Percentiles rank a stretch among this genome's conserved stretches.
phyloP scores from a whole-genome alignment of 2,888 invertebrate species.

The Ametastegia equiseti region DNA sequence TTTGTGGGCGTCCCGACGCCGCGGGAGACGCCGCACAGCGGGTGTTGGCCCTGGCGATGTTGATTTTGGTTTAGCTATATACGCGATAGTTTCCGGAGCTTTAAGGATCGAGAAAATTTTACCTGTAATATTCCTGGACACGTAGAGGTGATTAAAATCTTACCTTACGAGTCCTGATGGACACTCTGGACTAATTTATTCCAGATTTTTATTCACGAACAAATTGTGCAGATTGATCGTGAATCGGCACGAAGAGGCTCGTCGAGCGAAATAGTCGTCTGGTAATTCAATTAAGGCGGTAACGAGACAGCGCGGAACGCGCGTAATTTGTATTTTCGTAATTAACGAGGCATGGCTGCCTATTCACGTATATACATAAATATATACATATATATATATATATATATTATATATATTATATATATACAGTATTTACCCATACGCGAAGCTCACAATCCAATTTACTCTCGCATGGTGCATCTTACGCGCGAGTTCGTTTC shows the following conservation, averaged over 20 bases:
- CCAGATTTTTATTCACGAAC: too few relatives aligned
- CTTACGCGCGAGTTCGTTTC: too few relatives aligned
- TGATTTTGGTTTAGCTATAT: too few relatives aligned
- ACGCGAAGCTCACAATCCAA: conserved; percentile 5
- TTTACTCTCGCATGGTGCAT: conserved; percentile 24
- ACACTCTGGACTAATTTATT: too few relatives aligned
- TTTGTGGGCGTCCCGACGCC: conserved; percentile 60
- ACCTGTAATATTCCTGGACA: too few relatives aligned
- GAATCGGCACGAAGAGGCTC: not conserved
- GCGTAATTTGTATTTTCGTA: conserved; percentile 40
- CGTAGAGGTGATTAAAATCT: too few relatives aligned
- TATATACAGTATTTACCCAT: not conserved
- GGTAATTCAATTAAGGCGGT: conserved; percentile 36
- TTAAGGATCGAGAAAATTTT: not conserved
- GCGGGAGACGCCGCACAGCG: conserved; percentile 70
- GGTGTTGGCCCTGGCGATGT: conserved; percentile 63
- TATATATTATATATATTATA: not conserved
- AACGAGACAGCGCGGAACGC: conserved; percentile 30
- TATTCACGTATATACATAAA: too few relatives aligned
- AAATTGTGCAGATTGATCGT: too few relatives aligned
- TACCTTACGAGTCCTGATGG: too few relatives aligned
- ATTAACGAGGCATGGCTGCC: too few relatives aligned
- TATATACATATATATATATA: not conserved
- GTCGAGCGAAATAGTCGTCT: not conserved
- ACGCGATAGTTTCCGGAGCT: not conserved